Percentiles rank a stretch among this genome's conserved stretches.
These are phyloP conservation scores for Chaunax sp. DNA, from an alignment of 2,797 vertebrate species.

Conservation along the genomic window DNA sequence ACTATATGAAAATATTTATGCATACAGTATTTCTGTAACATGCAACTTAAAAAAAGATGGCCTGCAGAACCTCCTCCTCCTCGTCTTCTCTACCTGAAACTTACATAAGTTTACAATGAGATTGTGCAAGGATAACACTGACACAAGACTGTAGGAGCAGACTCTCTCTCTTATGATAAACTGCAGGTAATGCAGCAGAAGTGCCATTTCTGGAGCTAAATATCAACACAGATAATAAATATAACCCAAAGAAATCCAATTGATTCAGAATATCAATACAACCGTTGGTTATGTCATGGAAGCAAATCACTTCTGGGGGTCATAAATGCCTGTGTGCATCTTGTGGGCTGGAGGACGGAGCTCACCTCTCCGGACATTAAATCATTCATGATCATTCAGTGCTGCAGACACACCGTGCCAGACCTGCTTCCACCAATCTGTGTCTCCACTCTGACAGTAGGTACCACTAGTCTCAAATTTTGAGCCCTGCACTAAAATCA, in stretches of 20 bases:
- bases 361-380: conserved; percentile 72
- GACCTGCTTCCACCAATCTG: conserved; percentile 67
- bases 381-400: conserved; percentile 79
- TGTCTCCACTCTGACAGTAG: conserved; percentile 52
- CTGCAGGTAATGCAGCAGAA: conserved; percentile 30
- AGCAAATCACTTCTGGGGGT: conserved; percentile 46
- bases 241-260: conserved; percentile 39
- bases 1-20: conserved; percentile 16
- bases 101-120: conserved; percentile 41
- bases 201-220: background rate
- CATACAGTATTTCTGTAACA: conserved; percentile 30
- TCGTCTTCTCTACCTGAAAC: conserved; percentile 28
- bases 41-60: conserved; percentile 14
- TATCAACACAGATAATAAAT: conserved; percentile 33
- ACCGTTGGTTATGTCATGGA: conserved; percentile 33
- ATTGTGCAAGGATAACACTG: conserved; percentile 17
- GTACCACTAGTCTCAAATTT: conserved; percentile 40
- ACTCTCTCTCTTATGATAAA: conserved; percentile 23
- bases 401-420: conserved; percentile 63
- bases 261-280: conserved; percentile 39
- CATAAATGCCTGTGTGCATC: conserved; percentile 49
- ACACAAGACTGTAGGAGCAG: conserved; percentile 39
- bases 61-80: conserved; percentile 25
- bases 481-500: conserved; percentile 54
- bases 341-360: conserved; percentile 48